These are phyloP conservation scores for Pogonomyrmex californicus DNA, from an alignment of 1,140 invertebrate species.

Conservation along the genomic window DNA sequence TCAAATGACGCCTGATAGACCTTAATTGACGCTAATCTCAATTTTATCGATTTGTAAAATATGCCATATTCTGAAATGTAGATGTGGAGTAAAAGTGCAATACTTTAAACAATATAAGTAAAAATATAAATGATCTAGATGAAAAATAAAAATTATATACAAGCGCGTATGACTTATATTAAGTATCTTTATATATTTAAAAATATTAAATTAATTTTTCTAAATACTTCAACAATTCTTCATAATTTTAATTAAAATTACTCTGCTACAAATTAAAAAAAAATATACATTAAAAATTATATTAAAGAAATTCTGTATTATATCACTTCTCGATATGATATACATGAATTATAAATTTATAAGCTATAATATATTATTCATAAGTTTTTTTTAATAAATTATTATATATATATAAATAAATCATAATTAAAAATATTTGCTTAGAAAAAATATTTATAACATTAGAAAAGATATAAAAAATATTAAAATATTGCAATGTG, in stretches of 20 bases:
- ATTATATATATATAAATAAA: background rate
- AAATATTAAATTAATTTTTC: background rate
- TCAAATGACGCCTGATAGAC: constrained; percentile 23
- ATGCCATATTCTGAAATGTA: background rate
- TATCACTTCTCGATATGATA: background rate
- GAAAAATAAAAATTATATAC: background rate
- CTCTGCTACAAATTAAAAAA: background rate
- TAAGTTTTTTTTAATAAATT: background rate
- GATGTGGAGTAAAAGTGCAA: background rate
- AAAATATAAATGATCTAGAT: background rate
- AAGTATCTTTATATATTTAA: background rate
- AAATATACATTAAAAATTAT: background rate
- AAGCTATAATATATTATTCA: background rate
- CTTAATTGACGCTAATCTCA: constrained; percentile 41
- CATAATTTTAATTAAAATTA: constrained; percentile 1
- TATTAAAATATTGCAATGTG: background rate
- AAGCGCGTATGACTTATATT: background rate
- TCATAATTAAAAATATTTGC: background rate
- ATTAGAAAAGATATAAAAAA: background rate
- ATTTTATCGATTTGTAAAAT: constrained; percentile 50
- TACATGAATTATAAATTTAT: background rate
- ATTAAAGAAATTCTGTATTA: background rate
- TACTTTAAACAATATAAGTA: background rate
- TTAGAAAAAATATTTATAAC: background rate
- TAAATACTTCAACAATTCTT: background rate